Evolutionary conservation across 2,113 vertebrate species (phyloP).

Genomic region (Spea bombifrons): DNA sequence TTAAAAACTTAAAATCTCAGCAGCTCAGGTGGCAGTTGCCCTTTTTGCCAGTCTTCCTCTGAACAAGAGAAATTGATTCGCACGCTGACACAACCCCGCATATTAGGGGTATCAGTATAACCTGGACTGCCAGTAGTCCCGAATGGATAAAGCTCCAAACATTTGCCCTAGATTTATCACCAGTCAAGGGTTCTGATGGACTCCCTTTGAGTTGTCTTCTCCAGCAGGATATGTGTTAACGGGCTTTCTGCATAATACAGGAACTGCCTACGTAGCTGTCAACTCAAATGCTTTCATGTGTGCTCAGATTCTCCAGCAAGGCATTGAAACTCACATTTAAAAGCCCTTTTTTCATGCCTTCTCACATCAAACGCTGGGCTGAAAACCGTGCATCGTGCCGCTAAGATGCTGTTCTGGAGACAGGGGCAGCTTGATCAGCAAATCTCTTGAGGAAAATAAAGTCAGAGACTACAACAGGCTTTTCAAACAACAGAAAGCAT

Average conservation of each 20-base stretch:
- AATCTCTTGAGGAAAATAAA: conserved; percentile 43
- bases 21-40: too few species aligned
- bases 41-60: too few species aligned
- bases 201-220: conserved; percentile 15
- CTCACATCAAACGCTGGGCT: conserved; percentile 51
- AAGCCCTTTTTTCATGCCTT: conserved; percentile 45
- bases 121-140: background rate
- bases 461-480: conserved; percentile 40
- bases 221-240: conserved; percentile 40
- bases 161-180: background rate
- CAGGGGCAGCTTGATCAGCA: conserved; percentile 52
- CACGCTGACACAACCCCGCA: too few species aligned
- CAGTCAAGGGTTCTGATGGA: background rate
- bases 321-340: conserved; percentile 46
- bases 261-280: conserved; percentile 41
- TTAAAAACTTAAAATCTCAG: too few species aligned
- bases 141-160: background rate
- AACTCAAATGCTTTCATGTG: conserved; percentile 46
- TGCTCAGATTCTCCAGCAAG: conserved; percentile 46
- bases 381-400: conserved; percentile 40
- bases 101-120: background rate
- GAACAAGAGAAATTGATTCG: too few species aligned
- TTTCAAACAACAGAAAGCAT: conserved; percentile 52
- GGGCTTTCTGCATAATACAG: conserved; percentile 39
- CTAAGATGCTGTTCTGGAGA: conserved; percentile 51